Base-by-base conservation (phyloP, 2,888 invertebrate genomes). In the Fragum sueziense region DNA sequence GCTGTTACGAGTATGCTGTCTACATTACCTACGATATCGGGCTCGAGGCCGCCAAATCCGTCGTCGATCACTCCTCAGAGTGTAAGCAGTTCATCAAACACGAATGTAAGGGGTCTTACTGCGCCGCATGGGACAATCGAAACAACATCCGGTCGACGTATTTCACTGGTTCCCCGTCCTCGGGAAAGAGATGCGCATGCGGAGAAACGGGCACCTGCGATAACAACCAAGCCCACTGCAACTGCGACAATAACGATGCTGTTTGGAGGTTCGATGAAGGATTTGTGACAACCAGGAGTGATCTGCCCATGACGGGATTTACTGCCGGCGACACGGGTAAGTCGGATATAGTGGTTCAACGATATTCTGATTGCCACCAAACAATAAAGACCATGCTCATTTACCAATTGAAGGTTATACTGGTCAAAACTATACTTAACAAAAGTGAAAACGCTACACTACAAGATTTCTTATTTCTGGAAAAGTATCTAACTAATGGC, bases 321-420 rank as follows among this genome's bases (percentile, higher is more conserved):
- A 17, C 11, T 11, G 61, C 61, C 25, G 61, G 61, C 17, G 61
- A 61, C 29, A 61, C 61, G 31, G 54, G 54, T 54, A 54, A 41
- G 11, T n/a, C n/a, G n/a, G n/a, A n/a, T n/a, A n/a, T n/a, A n/a
- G n/a, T n/a, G n/a, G n/a, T n/a, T n/a, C n/a, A n/a, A n/a, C n/a
- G n/a, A n/a, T n/a, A n/a, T n/a, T n/a, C n/a, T n/a, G n/a, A n/a
- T n/a, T n/a, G n/a, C n/a, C n/a, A n/a, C n/a, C n/a, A n/a, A n/a
- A n/a, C n/a, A n/a, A n/a, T n/a, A n/a, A n/a, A n/a, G n/a, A n/a
- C n/a, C n/a, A n/a, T n/a, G n/a, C n/a, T n/a, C n/a, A n/a, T n/a
- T n/a, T n/a, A n/a, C n/a, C n/a, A n/a, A n/a, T n/a, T n/a, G n/a
- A n/a, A n/a, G n/a, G n/a, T n/a, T n/a, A n/a, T n/a, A n/a, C n/a